Conservation (phyloP, 2,888 invertebrate species). For the Heteromyza rotundicornis region DNA sequence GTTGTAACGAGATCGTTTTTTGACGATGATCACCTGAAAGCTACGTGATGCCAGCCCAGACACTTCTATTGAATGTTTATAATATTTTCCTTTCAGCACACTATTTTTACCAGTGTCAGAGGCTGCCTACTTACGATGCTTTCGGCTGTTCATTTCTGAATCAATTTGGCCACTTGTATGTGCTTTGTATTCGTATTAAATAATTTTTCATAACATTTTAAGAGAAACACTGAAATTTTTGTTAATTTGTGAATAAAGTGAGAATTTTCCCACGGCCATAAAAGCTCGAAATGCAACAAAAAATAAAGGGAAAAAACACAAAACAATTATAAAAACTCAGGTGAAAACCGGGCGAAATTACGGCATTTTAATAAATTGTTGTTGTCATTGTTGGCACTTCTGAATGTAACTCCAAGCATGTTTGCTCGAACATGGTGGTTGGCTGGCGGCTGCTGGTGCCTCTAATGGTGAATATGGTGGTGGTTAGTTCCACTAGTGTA, state of each 20-base stretch:
- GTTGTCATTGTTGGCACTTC: slow-evolving; percentile 4
- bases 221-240: neutral
- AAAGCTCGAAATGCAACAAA: neutral
- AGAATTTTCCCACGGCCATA: slow-evolving; percentile 48
- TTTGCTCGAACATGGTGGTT: neutral
- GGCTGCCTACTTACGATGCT: too few relatives aligned
- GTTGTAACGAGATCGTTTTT: too few relatives aligned
- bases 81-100: too few relatives aligned
- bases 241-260: slow-evolving; percentile 28
- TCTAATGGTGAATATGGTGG: slow-evolving; percentile 3
- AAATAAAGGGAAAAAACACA: neutral
- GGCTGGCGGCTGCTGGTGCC: slow-evolving; percentile 10
- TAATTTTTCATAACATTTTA: neutral
- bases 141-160: too few relatives aligned
- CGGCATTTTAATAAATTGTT: slow-evolving; percentile 23
- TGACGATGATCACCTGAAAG: too few relatives aligned
- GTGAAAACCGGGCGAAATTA: slow-evolving; percentile 24
- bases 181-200: neutral
- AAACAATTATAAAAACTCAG: slow-evolving; percentile 10
- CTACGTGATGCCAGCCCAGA: too few relatives aligned
- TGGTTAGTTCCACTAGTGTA: slow-evolving; percentile 6
- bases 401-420: neutral
- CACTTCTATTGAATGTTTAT: too few relatives aligned
- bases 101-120: too few relatives aligned
- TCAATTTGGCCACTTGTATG: too few relatives aligned